Percentiles rank a stretch among this genome's conserved stretches.
These are phyloP conservation scores for Spisula solida DNA, from an alignment of 2,888 invertebrate species.

Conservation along the genomic window DNA sequence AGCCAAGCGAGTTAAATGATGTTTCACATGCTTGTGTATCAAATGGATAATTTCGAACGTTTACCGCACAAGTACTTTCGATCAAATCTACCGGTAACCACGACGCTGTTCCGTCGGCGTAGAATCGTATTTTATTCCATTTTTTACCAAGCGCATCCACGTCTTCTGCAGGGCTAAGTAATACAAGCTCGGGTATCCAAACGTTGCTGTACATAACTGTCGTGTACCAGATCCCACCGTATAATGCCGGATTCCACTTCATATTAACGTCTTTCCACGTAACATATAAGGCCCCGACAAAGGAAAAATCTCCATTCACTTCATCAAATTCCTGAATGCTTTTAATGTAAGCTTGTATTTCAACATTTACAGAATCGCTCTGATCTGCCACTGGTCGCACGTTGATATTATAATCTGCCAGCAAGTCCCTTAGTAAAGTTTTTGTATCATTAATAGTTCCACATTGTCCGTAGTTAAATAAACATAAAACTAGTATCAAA, in stretches of 20 bases:
- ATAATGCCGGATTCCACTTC: conserved; percentile 45
- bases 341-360: conserved; percentile 41
- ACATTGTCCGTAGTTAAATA: background rate
- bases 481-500: background rate
- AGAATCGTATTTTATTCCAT: conserved; percentile 57
- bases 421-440: conserved; percentile 21
- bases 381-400: conserved; percentile 48
- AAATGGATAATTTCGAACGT: conserved; percentile 67
- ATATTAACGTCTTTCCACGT: conserved; percentile 55
- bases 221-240: conserved; percentile 32
- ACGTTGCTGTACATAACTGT: conserved; percentile 47
- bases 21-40: conserved; percentile 64
- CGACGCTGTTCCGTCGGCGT: conserved; percentile 54
- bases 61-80: conserved; percentile 62
- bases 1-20: conserved; percentile 58
- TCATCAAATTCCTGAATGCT: conserved; percentile 64
- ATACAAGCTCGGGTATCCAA: conserved; percentile 69
- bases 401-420: conserved; percentile 52
- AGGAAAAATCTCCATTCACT: conserved; percentile 55
- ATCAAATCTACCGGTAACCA: conserved; percentile 60
- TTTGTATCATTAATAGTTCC: conserved; percentile 32
- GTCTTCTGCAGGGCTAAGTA: conserved; percentile 66
- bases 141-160: conserved; percentile 58
- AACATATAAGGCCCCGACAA: conserved; percentile 42
- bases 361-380: conserved; percentile 23